These are phyloP conservation scores for Drosophila yooni DNA, from an alignment of 2,888 invertebrate genomes.

Conservation along the genomic window DNA sequence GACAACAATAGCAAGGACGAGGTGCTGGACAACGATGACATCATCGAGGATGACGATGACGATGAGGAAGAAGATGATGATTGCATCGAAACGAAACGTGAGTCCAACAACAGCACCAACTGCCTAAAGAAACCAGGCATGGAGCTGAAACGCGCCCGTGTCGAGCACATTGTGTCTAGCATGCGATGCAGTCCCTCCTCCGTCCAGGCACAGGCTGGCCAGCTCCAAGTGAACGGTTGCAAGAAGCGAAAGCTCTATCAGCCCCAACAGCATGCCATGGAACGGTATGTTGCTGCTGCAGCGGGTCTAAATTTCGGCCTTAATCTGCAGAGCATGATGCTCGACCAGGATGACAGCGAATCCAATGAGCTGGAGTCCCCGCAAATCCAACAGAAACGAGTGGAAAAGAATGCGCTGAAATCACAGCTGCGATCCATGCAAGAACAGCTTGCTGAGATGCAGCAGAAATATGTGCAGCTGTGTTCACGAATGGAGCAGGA, in stretches of 20 bases:
- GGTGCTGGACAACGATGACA: slow-evolving; percentile 87
- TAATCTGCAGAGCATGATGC: slow-evolving; percentile 86
- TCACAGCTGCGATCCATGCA: slow-evolving; percentile 94
- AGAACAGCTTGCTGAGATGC: slow-evolving; percentile 95
- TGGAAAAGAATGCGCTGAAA: slow-evolving; percentile 94
- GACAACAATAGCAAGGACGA: slow-evolving; percentile 89
- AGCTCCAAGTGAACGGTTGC: slow-evolving; percentile 91
- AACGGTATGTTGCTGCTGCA: slow-evolving; percentile 87
- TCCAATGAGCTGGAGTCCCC: slow-evolving; percentile 91
- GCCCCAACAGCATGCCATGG: slow-evolving; percentile 94
- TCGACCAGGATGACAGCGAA: slow-evolving; percentile 89
- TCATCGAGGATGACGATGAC: slow-evolving; percentile 85
- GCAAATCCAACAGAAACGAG: slow-evolving; percentile 92
- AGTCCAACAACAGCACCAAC: slow-evolving; percentile 85
- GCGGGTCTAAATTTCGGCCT: slow-evolving; percentile 87
- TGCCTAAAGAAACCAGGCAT: slow-evolving; percentile 88
- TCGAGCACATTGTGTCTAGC: slow-evolving; percentile 97
- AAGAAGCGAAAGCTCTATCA: slow-evolving; percentile 98
- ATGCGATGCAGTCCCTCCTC: slow-evolving; percentile 95
- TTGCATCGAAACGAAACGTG: slow-evolving; percentile 82
- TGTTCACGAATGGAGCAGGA: slow-evolving; percentile 94
- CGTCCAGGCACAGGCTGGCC: slow-evolving; percentile 87
- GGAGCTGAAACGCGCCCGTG: slow-evolving; percentile 95
- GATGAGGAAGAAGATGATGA: slow-evolving; percentile 88
- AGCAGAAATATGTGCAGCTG: slow-evolving; percentile 94